Conservation (phyloP, 2,888 invertebrate genomes). For the Melangyna quadrimaculata region DNA sequence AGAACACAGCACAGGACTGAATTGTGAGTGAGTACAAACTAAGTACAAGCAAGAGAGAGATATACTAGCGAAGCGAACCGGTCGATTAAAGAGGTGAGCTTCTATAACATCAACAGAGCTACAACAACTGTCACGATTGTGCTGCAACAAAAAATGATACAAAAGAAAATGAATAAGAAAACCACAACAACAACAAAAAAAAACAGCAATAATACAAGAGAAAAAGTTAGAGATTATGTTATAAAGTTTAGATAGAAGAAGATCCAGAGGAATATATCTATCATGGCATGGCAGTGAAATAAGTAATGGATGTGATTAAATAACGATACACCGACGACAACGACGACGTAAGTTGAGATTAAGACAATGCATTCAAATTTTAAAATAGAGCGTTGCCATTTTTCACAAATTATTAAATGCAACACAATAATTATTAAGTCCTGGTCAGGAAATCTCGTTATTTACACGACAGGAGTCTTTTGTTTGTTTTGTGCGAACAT, state of each 20-base stretch:
- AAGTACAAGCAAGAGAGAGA: background rate
- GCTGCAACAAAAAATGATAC: conserved; percentile 36
- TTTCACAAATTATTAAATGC: background rate
- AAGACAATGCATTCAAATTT: background rate
- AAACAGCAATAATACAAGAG: background rate
- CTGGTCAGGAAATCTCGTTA: too few species aligned
- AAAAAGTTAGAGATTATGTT: background rate
- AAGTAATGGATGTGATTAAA: conserved; percentile 1
- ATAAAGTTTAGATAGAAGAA: background rate
- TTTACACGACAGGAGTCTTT: too few species aligned
- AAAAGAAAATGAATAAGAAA: conserved; percentile 23
- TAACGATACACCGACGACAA: background rate
- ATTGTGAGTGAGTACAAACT: background rate
- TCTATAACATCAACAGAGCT: background rate
- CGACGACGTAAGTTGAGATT: background rate
- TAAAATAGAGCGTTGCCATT: background rate
- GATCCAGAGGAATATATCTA: background rate
- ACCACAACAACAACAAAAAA: background rate
- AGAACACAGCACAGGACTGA: background rate
- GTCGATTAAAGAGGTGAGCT: conserved; percentile 19
- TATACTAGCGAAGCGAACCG: background rate
- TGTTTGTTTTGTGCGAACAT: too few species aligned
- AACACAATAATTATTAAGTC: too few species aligned
- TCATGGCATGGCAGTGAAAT: background rate
- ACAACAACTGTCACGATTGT: conserved; percentile 30